phyloP scores from a whole-genome alignment of 2,113 vertebrate species.

The Spheniscus mendiculus region DNA sequence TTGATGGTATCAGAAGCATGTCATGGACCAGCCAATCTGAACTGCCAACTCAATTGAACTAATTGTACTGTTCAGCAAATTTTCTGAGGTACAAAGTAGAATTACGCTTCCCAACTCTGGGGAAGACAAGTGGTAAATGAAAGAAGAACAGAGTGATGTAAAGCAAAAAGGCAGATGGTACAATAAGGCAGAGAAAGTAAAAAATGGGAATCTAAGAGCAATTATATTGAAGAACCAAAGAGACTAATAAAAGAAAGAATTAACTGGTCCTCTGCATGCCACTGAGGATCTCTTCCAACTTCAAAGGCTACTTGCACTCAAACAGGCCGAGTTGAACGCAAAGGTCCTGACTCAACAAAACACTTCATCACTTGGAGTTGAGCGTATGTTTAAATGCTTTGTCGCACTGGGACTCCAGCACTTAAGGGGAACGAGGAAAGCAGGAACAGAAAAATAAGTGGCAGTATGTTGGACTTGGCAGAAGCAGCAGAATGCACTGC shows the following conservation, averaged over 20 bases:
- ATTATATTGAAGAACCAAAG: not conserved
- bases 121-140: not conserved
- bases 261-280: not conserved
- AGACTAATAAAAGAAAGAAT: not conserved
- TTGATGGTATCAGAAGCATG: not conserved
- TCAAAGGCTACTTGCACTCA: not conserved
- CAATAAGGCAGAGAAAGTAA: not conserved
- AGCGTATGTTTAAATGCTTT: not conserved
- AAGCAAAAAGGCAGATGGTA: not conserved
- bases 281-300: not conserved
- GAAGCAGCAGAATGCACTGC: not conserved
- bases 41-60: not conserved
- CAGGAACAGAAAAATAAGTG: not conserved
- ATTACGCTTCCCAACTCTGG: not conserved
- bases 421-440: not conserved
- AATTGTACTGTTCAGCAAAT: not conserved
- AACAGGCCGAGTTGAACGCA: not conserved
- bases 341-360: slow-evolving; percentile 4
- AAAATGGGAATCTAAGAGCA: not conserved
- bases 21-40: not conserved
- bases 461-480: not conserved
- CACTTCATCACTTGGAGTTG: not conserved
- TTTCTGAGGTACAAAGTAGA: not conserved
- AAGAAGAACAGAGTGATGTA: not conserved
- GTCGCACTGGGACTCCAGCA: not conserved